Base-by-base conservation (phyloP, 2,113 vertebrate species). In the Halcyon senegalensis region DNA sequence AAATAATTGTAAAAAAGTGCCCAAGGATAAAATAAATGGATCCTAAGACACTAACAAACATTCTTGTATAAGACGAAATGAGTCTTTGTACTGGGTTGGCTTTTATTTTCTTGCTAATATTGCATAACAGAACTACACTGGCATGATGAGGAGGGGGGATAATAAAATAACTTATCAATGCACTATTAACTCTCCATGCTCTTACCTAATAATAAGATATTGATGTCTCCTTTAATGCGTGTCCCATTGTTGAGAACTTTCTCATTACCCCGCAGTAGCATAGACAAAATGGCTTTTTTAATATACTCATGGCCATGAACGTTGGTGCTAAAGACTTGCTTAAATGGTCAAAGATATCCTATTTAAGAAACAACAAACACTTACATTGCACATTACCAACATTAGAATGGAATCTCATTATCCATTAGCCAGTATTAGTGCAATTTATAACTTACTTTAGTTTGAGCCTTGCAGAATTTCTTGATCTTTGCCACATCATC, bases 161-260 rank as follows among this genome's bases (percentile, higher is more conserved):
- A 97, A 98, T 98, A 98, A 98, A 98, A 97, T 97, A 98, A 97
- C 97, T 98, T 97, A 98, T 97, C 97, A 98, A 96, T 97, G 98
- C 98, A 89, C 97, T 98, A 98, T 98, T 98, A 98, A 97, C 97
- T 97, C 97, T 67, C 94, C 56, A 74, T 44, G 81, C 94, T 98
- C 97, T 97, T 95, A 98, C 98, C 98, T 98, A 99, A 99, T 96
- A 99, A 98, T 74, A 99, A 97, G 93, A 99, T 98, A 98, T 98
- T 98, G 97, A 98, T 98, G 96, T 98, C 98, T 96, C 98, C 98
- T 97, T 98, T 97, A 97, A 98, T 98, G 94, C 92, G 56, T 81
- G 98, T 98, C 90, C 98, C 97, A 93, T 98, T 97, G 91, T 98
- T 97, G 95, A 98, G 94, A 87, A 97, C 97, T 97, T 98, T 98